A percentile compares a stretch with the other conserved stretches of the same genome.
phyloP scores from a whole-genome alignment of 2,113 vertebrate species.

The Cavia porcellus region DNA sequence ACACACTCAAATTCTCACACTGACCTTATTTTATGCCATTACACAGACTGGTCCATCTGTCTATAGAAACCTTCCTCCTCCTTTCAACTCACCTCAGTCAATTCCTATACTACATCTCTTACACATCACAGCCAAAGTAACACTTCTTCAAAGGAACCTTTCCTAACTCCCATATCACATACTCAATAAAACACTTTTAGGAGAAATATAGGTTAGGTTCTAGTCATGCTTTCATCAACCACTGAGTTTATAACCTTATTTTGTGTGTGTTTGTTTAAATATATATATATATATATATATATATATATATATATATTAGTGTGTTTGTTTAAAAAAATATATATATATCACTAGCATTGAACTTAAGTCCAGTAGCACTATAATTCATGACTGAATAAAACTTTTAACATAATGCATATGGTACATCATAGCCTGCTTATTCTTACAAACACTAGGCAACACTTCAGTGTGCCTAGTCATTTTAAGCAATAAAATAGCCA shows the following conservation, averaged over 20 bases:
- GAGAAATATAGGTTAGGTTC: not conserved
- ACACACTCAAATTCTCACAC: not conserved
- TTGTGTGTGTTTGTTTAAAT: not conserved
- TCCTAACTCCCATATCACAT: not conserved
- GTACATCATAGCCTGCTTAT: not conserved
- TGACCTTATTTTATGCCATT: not conserved
- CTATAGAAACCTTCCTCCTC: not conserved
- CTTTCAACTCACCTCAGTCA: not conserved
- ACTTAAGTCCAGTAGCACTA: not conserved
- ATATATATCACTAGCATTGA: not conserved
- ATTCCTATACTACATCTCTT: not conserved
- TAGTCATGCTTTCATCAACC: not conserved
- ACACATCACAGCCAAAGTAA: not conserved
- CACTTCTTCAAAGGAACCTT: not conserved
- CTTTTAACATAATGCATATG: not conserved
- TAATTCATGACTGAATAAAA: not conserved
- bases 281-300: not conserved
- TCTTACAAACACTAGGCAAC: not conserved
- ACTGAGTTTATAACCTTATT: not conserved
- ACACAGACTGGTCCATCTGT: not conserved
- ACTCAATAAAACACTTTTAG: not conserved
- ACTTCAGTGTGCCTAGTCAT: not conserved
- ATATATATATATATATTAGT: not conserved
- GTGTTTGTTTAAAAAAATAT: not conserved
- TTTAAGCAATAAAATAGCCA: not conserved